Evolutionary conservation across 2,113 vertebrate species (phyloP), one percentile per base, ranked within the genome.

Genomic region (Hystrix cristata): DNA sequence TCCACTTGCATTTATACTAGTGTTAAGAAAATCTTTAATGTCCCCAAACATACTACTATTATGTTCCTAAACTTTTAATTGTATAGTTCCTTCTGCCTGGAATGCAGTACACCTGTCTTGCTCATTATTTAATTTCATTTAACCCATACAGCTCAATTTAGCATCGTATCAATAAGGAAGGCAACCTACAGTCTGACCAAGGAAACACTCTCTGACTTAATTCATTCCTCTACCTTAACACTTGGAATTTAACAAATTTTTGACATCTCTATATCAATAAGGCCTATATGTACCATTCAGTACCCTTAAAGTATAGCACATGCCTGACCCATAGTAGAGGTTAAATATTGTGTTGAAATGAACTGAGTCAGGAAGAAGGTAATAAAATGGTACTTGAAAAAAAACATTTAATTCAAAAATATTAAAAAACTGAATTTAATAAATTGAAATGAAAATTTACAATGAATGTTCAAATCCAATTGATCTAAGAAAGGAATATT

Each of bases 401-500:
- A 64, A 3, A 83, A 53, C 2, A 64, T 91, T 94, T 48, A 87
- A 46, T 4, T 96, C 67, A 64, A 74, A n/a, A 74, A 48, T 89
- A 12, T 81, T 16, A 79, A 85, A 76, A 15, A 62, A 91, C 38
- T 8, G 5, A 53, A 57, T 96, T 80, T 65, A 85, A 78, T 79
- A 88, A 29, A 18, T 51, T 34, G 34, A 87, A 76, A 60, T 87
- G 31, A 93, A 88, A 92, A n/a, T 65, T 65, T 67, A 84, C 16
- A 91, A n/a, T 64, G 59, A 82, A 79, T 94, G 27, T 51, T 14
- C 6, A 87, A 84, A 38, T 76, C 43, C 4, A 34, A 19, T 7
- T 90, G 64, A 92, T 87, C 87, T 87, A 91, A 90, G 64, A 91
- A 91, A 90, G 51, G 23, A 71, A 83, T 91, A 46, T 48, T 51